phyloP scores from a whole-genome alignment of 2,888 invertebrate species.

The Scaptomyza tumidula region DNA sequence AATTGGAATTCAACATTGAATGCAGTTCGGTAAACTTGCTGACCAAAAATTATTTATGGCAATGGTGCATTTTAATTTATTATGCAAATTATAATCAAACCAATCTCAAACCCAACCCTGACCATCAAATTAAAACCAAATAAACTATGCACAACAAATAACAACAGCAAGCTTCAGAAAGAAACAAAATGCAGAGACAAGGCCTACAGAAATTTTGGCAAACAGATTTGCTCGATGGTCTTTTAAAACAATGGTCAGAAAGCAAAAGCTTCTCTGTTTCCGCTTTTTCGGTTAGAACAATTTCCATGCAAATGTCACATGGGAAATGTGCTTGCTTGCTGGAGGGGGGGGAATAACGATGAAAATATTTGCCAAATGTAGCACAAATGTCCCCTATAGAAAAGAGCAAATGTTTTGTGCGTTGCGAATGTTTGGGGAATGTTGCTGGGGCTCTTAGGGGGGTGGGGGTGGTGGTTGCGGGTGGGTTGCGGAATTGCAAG shows the following conservation, averaged over 20 bases:
- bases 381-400: conserved; percentile 32
- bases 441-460: neutral
- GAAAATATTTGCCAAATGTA: conserved; percentile 63
- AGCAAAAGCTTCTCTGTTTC: conserved; percentile 53
- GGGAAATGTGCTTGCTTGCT: conserved; percentile 16
- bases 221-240: conserved; percentile 40
- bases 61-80: conserved; percentile 47
- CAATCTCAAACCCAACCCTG: conserved; percentile 36
- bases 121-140: conserved; percentile 57
- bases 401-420: conserved; percentile 25
- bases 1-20: neutral
- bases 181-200: conserved; percentile 18
- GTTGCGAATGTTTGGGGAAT: neutral
- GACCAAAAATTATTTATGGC: conserved; percentile 18
- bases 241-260: conserved; percentile 46
- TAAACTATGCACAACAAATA: conserved; percentile 50
- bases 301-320: conserved; percentile 47
- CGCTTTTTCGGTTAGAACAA: conserved; percentile 53
- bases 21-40: conserved; percentile 6
- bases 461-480: neutral
- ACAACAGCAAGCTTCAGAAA: conserved; percentile 36
- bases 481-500: conserved; percentile 12
- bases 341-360: conserved; percentile 40
- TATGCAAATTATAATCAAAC: conserved; percentile 68
- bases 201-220: conserved; percentile 32